phyloP scores from a whole-genome alignment of 2,113 vertebrate genomes.

The Oxygymnocypris stewartii region DNA sequence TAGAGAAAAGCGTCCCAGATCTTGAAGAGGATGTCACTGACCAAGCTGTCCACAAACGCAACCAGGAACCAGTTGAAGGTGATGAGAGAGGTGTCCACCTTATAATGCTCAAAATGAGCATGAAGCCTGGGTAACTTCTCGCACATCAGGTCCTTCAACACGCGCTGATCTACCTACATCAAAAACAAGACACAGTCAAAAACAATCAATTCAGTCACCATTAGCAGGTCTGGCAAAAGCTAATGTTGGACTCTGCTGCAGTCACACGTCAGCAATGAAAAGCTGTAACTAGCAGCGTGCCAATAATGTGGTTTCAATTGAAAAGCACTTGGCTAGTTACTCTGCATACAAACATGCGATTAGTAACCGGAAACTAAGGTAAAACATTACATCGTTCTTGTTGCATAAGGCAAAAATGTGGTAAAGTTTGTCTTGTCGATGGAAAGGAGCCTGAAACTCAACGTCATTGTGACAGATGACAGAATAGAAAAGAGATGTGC shows the following conservation, averaged over 20 bases:
- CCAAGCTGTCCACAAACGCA: constrained; percentile 95
- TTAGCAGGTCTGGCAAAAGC: not conserved
- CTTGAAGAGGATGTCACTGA: constrained; percentile 94
- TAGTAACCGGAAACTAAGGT: not conserved
- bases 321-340: not conserved
- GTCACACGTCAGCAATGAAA: not conserved
- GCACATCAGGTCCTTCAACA: constrained; percentile 93
- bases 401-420: not conserved
- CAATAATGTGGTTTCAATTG: not conserved
- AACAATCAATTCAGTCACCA: not conserved
- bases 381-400: not conserved
- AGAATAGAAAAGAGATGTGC: not conserved
- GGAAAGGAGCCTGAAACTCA: not conserved
- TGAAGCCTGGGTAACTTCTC: constrained; percentile 94
- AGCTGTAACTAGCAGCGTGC: not conserved
- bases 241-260: not conserved
- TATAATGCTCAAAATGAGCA: constrained; percentile 88
- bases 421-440: not conserved
- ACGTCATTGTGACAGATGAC: not conserved
- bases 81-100: constrained; percentile 95
- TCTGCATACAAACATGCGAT: not conserved
- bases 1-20: constrained; percentile 98
- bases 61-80: constrained; percentile 99
- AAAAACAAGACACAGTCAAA: not conserved
- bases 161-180: constrained; percentile 92